Evolutionary conservation across 2,888 invertebrate genomes (phyloP).

Genomic region (Glyphotaelius pellucidus): DNA sequence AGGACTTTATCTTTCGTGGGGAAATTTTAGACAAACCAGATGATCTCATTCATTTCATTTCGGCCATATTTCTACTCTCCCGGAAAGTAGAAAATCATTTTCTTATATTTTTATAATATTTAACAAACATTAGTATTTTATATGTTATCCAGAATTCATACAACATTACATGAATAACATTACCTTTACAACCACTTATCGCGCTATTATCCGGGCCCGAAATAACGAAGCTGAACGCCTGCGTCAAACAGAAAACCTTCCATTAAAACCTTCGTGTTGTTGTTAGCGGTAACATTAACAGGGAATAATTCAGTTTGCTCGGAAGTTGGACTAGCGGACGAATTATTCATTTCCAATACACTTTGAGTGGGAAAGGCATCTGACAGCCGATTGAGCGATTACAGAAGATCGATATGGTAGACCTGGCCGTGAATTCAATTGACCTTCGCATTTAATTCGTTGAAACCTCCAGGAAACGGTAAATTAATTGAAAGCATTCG

Average conservation of each 20-base stretch:
- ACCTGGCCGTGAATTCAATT: neutral
- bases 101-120: too few species aligned
- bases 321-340: neutral
- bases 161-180: neutral
- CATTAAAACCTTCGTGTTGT: neutral
- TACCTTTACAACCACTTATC: neutral
- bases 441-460: neutral
- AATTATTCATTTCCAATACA: neutral
- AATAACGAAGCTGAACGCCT: neutral
- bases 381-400: constrained; percentile 23
- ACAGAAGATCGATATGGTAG: neutral
- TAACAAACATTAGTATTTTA: too few species aligned
- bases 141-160: neutral
- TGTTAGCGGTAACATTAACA: neutral
- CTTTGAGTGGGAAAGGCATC: neutral
- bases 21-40: too few species aligned
- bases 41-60: too few species aligned
- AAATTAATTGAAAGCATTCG: neutral
- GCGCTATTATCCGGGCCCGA: neutral
- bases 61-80: too few species aligned
- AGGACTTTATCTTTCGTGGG: too few species aligned
- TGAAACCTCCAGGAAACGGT: neutral
- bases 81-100: too few species aligned
- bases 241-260: neutral
- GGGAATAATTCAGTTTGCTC: neutral